Conservation (phyloP, 2,113 vertebrate genomes). For the Atractosteus spatula region DNA sequence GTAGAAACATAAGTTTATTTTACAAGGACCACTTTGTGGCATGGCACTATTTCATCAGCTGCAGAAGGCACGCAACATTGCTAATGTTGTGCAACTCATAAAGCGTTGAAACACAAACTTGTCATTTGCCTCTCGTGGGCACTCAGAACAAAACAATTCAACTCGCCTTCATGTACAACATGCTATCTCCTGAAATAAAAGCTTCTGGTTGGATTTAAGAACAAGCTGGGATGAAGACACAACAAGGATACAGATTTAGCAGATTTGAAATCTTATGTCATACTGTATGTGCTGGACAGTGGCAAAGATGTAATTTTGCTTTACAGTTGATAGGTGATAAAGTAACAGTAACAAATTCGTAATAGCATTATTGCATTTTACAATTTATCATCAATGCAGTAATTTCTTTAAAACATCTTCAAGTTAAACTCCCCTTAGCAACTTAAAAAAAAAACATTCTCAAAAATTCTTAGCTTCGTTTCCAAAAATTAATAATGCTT, state of each 20-base stretch:
- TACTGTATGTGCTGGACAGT: conserved; percentile 3
- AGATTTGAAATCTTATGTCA: conserved; percentile 1
- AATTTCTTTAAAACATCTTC: no score
- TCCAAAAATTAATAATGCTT: no score
- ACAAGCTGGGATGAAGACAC: conserved; percentile 26
- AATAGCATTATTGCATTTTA: no score
- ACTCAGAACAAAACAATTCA: conserved; percentile 8
- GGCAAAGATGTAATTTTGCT: conserved; percentile 6
- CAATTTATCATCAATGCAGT: no score
- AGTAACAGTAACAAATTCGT: no score
- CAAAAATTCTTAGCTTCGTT: no score
- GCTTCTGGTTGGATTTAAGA: conserved; percentile 6
- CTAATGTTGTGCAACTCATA: conserved; percentile 17
- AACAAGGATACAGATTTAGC: conserved; percentile 15
- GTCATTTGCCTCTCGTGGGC: conserved; percentile 6
- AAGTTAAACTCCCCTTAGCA: no score
- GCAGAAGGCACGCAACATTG: conserved; percentile 16
- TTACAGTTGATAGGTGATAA: not conserved
- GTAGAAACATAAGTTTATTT: conserved; percentile 5
- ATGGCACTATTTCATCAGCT: conserved; percentile 20
- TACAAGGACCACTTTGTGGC: conserved; percentile 19
- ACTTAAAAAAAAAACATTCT: no score
- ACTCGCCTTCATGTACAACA: not conserved
- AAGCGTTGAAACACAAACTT: not conserved
- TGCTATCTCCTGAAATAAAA: not conserved